Conservation (phyloP, 1,140 invertebrate species). For the Calephelis virginiensis region DNA sequence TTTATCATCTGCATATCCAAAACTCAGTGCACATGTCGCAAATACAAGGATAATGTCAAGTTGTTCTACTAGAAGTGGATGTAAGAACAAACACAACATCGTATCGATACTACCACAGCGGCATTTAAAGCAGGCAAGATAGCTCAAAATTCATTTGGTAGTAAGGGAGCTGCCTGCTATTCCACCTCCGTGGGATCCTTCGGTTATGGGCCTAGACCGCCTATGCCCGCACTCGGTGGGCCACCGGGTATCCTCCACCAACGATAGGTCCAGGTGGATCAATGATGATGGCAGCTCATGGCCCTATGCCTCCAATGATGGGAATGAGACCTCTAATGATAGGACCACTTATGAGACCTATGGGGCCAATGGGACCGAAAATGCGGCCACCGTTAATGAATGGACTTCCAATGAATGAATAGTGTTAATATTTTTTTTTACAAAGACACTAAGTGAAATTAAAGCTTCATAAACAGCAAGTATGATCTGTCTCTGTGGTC, state of each 20-base stretch:
- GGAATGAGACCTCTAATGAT: slow-evolving; percentile 85
- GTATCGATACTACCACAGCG: slow-evolving; percentile 98
- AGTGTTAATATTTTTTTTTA: slow-evolving; percentile 29
- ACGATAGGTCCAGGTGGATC: slow-evolving; percentile 82
- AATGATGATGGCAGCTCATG: slow-evolving; percentile 88
- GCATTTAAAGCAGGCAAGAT: slow-evolving; percentile 98
- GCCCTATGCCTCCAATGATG: slow-evolving; percentile 90
- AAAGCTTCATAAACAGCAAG: too few species aligned
- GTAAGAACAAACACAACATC: slow-evolving; percentile 98
- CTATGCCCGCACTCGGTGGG: slow-evolving; percentile 82
- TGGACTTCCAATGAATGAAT: slow-evolving; percentile 82
- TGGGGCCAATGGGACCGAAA: slow-evolving; percentile 85
- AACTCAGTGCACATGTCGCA: slow-evolving; percentile 98
- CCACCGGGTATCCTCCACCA: slow-evolving; percentile 83
- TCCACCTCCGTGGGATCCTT: slow-evolving; percentile 81
- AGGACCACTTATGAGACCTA: slow-evolving; percentile 83
- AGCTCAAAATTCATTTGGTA: slow-evolving; percentile 91
- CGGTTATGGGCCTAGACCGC: slow-evolving; percentile 77
- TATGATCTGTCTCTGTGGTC: too few species aligned
- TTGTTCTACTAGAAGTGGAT: slow-evolving; percentile 99
- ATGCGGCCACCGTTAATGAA: slow-evolving; percentile 86
- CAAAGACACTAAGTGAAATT: too few species aligned
- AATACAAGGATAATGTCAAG: slow-evolving; percentile 99
- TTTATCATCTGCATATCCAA: slow-evolving; percentile 75
- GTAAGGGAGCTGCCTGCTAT: slow-evolving; percentile 85